Base-by-base conservation (phyloP, 2,888 invertebrate genomes). In the Tupiocoris notatus region DNA sequence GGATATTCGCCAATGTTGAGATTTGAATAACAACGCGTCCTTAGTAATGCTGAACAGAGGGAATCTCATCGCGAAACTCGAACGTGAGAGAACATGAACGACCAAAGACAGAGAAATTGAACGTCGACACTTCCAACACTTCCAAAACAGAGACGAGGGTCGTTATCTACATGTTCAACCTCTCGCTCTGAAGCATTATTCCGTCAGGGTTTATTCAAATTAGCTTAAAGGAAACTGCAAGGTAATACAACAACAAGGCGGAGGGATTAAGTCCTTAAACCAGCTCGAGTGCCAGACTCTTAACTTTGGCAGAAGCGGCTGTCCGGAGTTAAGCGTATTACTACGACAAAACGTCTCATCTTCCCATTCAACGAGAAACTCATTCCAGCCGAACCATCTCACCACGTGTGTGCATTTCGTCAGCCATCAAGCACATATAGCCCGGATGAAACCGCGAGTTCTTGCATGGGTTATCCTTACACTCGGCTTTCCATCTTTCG, bases 181-280 rank as follows among this genome's bases (percentile, higher is more conserved):
- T 20, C 65, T 24, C 21, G 25, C 23, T 23, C 23, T 24, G 65
- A 22, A 67, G 39, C 56, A 67, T 67, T 21, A 18, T 66, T 22
- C 22, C 3, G 67, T 2, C 9, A 70, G 61, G 70, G 70, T 59
- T 70, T 70, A 70, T 70, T 70, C 70, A 70, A 70, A 70, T 70
- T 59, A 70, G 61, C 59, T 70, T 70, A 70, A 70, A 59, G 70
- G 58, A 70, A 59, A 67, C 67, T 67, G 57, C 67, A 24, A 58
- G 61, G 70, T 70, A 59, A 58, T 70, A 70, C 17, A 21, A 67
- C 67, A 57, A 57, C 67, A 59, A 24, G 70, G 70, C 18, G 25
- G 3, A 70, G 70, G 70, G 39, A 39, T 39, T 39, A 39, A 39
- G 39, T 12, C 39, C 39, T 39, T 39, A 39, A 39, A 39, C 39